These are phyloP conservation scores for Melitaea cinxia DNA, from an alignment of 1,140 invertebrate species.

Conservation along the genomic window DNA sequence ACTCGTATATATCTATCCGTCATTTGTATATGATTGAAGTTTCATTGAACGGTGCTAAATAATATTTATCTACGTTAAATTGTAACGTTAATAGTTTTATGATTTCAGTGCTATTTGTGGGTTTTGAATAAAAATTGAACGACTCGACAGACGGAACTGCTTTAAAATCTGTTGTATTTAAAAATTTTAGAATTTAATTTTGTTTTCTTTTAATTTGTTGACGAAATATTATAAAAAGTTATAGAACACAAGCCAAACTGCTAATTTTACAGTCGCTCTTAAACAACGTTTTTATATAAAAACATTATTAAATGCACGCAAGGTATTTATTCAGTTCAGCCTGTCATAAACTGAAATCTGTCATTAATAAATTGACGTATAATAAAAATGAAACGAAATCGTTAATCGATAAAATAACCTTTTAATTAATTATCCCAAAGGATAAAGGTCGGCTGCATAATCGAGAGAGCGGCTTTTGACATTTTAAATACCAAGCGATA, in stretches of 20 bases:
- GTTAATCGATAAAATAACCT: constrained; percentile 3
- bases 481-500: constrained; percentile 26
- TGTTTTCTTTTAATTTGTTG: no score
- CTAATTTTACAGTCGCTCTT: no score
- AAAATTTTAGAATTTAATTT: no score
- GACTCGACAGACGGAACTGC: no score
- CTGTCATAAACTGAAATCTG: background rate
- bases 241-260: no score
- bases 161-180: no score
- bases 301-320: no score
- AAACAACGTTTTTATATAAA: no score
- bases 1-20: constrained; percentile 15
- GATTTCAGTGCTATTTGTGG: no score
- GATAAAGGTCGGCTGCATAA: constrained; percentile 18
- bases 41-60: background rate
- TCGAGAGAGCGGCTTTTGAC: constrained; percentile 22
- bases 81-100: no score
- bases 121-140: no score
- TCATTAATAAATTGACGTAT: background rate
- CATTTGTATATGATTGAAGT: background rate
- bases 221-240: no score
- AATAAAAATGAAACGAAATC: constrained; percentile 1
- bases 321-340: background rate
- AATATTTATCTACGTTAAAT: background rate
- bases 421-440: constrained; percentile 13